A percentile compares a stretch with the other conserved stretches of the same genome.
Conservation (phyloP, 2,113 vertebrate species). For the Ariopsis seemanni region DNA sequence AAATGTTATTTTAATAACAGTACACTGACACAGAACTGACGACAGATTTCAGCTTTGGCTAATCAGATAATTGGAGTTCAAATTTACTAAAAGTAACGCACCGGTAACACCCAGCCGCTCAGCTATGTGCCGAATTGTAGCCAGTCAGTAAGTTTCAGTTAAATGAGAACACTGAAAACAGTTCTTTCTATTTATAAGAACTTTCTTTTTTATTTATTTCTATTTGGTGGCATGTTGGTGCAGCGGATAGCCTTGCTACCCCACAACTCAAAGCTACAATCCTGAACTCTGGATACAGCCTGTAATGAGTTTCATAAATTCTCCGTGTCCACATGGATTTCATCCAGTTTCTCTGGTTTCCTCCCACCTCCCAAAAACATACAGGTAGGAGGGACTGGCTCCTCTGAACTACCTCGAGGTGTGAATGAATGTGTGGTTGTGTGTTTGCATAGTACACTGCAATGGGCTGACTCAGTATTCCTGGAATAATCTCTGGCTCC, state of each 20-base stretch:
- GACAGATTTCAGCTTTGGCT: neutral
- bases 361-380: neutral
- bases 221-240: neutral
- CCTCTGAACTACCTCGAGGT: neutral
- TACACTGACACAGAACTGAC: neutral
- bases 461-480: neutral
- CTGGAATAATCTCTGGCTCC: neutral
- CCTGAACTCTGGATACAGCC: neutral
- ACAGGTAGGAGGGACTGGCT: neutral
- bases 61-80: neutral
- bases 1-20: neutral
- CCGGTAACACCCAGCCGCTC: neutral
- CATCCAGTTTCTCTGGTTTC: neutral
- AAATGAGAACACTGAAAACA: neutral
- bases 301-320: neutral
- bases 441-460: neutral
- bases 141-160: neutral
- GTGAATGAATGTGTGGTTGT: neutral
- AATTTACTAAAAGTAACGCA: neutral
- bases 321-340: neutral
- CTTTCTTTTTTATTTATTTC: neutral
- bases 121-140: neutral
- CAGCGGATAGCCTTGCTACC: neutral
- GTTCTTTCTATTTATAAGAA: neutral
- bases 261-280: neutral